Base-by-base conservation (phyloP, 2,888 invertebrate species). In the Latrodectus hesperus region DNA sequence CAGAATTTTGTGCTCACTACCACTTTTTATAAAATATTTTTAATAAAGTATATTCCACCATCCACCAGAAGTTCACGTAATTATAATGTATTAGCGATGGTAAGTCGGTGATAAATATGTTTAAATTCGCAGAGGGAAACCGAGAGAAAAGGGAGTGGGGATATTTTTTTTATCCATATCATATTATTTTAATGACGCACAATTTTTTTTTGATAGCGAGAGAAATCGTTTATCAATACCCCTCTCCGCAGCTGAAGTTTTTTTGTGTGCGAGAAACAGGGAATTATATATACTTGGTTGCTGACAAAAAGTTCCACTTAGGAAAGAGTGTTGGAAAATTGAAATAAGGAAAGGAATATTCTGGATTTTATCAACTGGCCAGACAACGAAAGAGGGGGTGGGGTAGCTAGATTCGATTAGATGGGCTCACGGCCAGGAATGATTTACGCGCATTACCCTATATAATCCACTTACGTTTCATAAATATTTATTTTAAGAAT, bases 141-240 rank as follows among this genome's bases (percentile, higher is more conserved):
- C 65, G 67, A 73, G 26, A 26, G 52, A 17, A 22, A 79, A 52
- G 16, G 17, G 68, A 9, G 77, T 10, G 60, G 70, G 53, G 8
- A 38, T 49, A 64, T 64, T 26, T 79, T 79, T 60, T 60, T 60
- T 10, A 6, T n/a, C 6, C 60, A 4, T 60, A 16, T n/a, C 60
- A 68, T 79, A 68, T 79, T 82, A 82, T 82, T 85, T 85, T 79
- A 85, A 85, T 75, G 79, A 75, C 75, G 60, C 74, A 78, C 73
- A 71, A 38, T 38, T 38, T 38, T 38, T 38, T n/a, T 60, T 60
- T 60, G 53, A 55, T 71, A 65, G 84, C n/a, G 71, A 26, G 84
- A 51, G 49, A 84, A 85, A 85, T 85, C 85, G 79, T 79, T 85
- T 79, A 85, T 85, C 85, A 85, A 85, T 85, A 80, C 49, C 49